These are phyloP conservation scores for Xiphophorus maculatus DNA, from an alignment of 2,113 vertebrate genomes.

Conservation along the genomic window DNA sequence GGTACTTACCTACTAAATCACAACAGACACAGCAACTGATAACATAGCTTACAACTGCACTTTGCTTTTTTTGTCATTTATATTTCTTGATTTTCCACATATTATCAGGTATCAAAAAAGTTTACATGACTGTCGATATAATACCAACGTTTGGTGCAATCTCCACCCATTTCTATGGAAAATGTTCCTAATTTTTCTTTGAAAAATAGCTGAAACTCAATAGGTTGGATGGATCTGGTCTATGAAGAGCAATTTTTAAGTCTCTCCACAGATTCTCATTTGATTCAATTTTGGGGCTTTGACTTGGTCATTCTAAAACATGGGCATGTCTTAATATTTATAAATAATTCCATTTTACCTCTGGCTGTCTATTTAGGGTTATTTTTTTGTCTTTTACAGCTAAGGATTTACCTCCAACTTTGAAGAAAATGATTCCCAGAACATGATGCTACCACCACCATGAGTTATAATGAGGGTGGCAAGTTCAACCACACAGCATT, in stretches of 20 bases:
- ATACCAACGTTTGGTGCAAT: neutral
- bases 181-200: neutral
- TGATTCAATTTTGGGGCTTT: too few species aligned
- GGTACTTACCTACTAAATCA: conserved; percentile 45
- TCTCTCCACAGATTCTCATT: too few species aligned
- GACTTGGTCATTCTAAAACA: neutral
- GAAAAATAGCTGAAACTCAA: neutral
- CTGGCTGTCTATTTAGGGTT: neutral
- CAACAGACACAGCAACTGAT: conserved; percentile 17
- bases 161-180: neutral
- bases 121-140: too few species aligned
- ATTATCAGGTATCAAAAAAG: neutral
- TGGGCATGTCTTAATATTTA: neutral
- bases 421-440: neutral
- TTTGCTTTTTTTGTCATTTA: conserved; percentile 35
- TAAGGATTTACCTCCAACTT: neutral
- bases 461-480: neutral
- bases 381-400: neutral
- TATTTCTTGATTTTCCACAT: neutral
- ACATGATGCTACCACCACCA: neutral
- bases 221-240: neutral
- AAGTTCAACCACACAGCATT: too few species aligned
- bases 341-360: neutral
- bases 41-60: conserved; percentile 7
- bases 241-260: neutral